Conservation (phyloP, 2,113 vertebrate species). For the Numida meleagris region DNA sequence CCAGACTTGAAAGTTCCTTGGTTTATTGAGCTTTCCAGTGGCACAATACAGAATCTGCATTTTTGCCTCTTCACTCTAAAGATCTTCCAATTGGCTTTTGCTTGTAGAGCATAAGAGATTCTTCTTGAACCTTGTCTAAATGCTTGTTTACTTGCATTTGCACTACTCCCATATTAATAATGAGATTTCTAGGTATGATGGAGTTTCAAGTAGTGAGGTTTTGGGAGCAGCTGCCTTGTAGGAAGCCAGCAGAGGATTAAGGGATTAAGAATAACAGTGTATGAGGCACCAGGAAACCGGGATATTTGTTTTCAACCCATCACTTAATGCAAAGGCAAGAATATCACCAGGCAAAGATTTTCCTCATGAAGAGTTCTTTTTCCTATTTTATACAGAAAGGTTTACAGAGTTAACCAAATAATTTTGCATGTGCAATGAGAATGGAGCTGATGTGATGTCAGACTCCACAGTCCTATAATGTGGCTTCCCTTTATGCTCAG, state of each 20-base stretch:
- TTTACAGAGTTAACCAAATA: not conserved
- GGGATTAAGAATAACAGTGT: not conserved
- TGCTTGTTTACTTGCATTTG: not conserved
- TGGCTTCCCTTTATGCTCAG: not conserved
- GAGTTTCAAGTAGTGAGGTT: not conserved
- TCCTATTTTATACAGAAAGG: accelerated
- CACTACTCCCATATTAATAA: not conserved
- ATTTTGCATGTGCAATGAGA: not conserved
- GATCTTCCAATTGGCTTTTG: not conserved
- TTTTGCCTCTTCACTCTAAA: not conserved
- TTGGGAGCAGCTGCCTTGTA: not conserved
- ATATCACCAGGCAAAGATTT: not conserved
- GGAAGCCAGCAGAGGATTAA: not conserved
- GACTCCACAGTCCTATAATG: accelerated
- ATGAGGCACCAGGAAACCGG: not conserved
- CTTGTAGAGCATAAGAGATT: not conserved
- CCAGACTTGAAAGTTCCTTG: not conserved
- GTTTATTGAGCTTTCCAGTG: not conserved
- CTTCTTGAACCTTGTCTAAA: not conserved
- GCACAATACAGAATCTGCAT: not conserved
- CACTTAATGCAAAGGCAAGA: not conserved
- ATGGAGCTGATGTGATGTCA: not conserved
- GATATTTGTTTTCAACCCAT: not conserved
- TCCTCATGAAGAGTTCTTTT: not conserved
- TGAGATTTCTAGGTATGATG: not conserved